Conservation (phyloP, 2,888 invertebrate genomes). For the Disparrhopalites patrizii region DNA sequence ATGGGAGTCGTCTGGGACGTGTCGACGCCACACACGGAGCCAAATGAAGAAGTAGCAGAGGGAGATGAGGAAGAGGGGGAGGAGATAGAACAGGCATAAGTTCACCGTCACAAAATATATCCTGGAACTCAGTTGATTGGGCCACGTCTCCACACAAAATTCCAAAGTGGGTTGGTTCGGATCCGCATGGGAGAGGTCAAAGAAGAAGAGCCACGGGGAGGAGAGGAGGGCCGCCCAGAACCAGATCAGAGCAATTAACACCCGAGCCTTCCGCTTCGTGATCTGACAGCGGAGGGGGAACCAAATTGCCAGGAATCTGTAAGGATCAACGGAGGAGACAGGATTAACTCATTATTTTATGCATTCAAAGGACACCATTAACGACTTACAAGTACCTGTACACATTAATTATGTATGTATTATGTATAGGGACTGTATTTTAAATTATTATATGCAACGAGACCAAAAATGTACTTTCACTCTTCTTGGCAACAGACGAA, state of each 20-base stretch:
- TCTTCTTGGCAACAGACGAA: no score
- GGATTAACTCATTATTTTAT: constrained; percentile 4
- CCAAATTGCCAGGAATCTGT: constrained; percentile 54
- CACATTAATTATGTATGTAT: no score
- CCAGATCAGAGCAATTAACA: background rate
- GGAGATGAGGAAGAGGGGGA: constrained; percentile 56
- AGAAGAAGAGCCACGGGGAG: constrained; percentile 10
- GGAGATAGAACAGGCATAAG: constrained; percentile 56
- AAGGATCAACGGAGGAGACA: background rate
- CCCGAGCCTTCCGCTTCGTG: constrained; percentile 75
- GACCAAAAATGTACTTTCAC: no score
- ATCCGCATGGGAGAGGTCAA: constrained; percentile 9
- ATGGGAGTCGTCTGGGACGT: constrained; percentile 52
- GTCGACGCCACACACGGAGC: constrained; percentile 53
- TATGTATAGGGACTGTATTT: no score
- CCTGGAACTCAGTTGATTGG: constrained; percentile 52
- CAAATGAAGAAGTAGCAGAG: constrained; percentile 57
- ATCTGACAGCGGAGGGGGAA: constrained; percentile 60
- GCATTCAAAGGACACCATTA: no score
- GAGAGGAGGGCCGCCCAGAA: background rate
- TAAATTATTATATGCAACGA: no score
- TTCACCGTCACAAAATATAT: constrained; percentile 57
- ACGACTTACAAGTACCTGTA: no score
- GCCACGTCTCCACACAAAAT: constrained; percentile 57
- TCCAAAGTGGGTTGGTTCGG: constrained; percentile 69